Evolutionary conservation across 1,140 invertebrate species (phyloP), one percentile per base, ranked within the genome.

Genomic region (Anthonomus grandis): DNA sequence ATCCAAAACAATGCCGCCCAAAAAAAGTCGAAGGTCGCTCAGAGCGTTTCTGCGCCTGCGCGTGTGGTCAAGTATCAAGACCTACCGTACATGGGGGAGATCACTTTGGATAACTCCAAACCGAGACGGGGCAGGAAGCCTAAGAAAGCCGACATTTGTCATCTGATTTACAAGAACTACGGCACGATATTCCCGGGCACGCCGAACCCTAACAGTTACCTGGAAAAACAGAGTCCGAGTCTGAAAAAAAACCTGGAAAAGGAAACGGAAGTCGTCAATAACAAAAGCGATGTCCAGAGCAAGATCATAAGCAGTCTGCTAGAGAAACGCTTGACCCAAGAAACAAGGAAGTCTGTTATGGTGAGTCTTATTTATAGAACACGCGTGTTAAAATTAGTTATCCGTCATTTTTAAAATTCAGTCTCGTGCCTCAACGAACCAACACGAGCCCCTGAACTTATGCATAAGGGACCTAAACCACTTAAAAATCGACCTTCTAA

Each of bases 151-250:
- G 90, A 93, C 67, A 92, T 93, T 57, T 93, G 90, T 62, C 90
- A 92, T 65, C 74, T 93, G n/a, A 92, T 93, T 62, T 91, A 91
- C 67, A 92, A 92, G 63, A 92, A 92, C 68, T 92, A 92, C 64
- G 90, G 89, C 0, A 91, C 87, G 0, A 88, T 90, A n/a, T 80
- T 89, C 18, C 86, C 86, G 0, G 84, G 84, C 0, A 84, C 83
- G 21, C 84, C 84, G 0, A 81, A 83, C 12, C 79, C 80, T 5
- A 70, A 67, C 22, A 72, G 60, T 57, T 66, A 70, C 23, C 62
- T 75, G 9, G 73, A 75, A 58, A 67, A 68, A 38, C 46, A 61
- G n/a, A 52, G 49, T 13, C n/a, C 21, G 8, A 34, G 10, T 12
- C n/a, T 9, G 69, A 73, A 17, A 69, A 75, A 41, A 67, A 60